Base-by-base conservation (phyloP, 2,113 vertebrate genomes). In the Lonchura striata region DNA sequence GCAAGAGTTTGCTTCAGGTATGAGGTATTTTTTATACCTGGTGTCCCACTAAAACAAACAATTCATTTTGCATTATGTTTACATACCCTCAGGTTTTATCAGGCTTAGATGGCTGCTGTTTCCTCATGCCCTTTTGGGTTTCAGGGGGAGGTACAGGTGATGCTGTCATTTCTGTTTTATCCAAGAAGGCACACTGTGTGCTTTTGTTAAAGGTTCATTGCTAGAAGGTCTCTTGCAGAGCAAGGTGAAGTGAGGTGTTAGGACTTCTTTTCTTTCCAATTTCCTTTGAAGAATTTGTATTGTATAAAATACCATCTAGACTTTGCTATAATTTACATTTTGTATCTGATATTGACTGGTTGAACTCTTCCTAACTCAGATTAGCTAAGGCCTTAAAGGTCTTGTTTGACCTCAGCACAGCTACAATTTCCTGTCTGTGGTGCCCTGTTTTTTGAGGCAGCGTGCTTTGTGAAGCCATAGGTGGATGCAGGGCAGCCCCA, bases 401-500 rank as follows among this genome's bases (percentile, higher is more conserved):
- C 42, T 53, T 65, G 9, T 37, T 81, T 77, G 46, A 53, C 37
- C 24, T 60, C 49, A 39, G 25, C 25, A 37, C 1, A 2, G 44
- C 72, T 82, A 35, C 4, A 3, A 17, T 57, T 53, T 65, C 31
- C 50, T 56, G 33, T n/a, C 5, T 4, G 30, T 21, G 52, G 31
- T 31, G 19, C 9, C 3, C 16, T 44, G 0, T 28, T 61, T 86
- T 41, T 54, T 30, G 54, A 50, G 59, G 24, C 15, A 30, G 3
- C 6, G 25, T 64, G 33, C 61, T 24, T 85, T 64, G 39, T 72
- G 24, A 71, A 76, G 41, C 1, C 2, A 11, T 11, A 27, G 33
- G 8, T 9, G 71, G 53, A 16, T 0, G 0, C 9, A 11, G 37
- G 46, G 46, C 22, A 10, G n/a, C 46, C 47, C n/a, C 41, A 37